Evolutionary conservation across 2,888 invertebrate species (phyloP), one percentile per base, ranked within the genome.

Genomic region (Hylaea fasciaria): DNA sequence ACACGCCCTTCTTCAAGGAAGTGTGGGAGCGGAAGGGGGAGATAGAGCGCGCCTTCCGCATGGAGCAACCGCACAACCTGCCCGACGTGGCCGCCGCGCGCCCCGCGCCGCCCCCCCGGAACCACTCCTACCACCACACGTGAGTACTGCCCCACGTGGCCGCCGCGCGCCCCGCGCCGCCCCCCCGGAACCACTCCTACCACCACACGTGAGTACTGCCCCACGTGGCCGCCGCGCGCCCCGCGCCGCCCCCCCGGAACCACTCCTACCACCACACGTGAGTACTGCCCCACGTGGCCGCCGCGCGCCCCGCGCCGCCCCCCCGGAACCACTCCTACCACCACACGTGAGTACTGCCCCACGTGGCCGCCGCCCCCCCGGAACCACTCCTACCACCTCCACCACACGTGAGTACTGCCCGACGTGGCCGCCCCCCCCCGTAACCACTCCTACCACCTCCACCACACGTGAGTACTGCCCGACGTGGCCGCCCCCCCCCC

Each of bases 1-100:
- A 97, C 87, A 97, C 97, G 47, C 98, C 98, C 47, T 98, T 98
- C 93, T 97, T 98, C 92, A 97, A 98, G 84, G 98, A 98, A 85
- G 98, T 97, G 17, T 98, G 98, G 98, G 98, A 98, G 84, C 96
- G 97, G 75, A 98, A 98, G 76, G 97, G 97, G 29, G 98, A 98
- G 91, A 98, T 98, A 55, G 98, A 98, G 83, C 96, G 97, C 80
- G 96, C 98, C 14, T 97, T 97, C 86, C 96, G 97, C 69, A 95
- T 97, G 94, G 97, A 97, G 81, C 96, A 96, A 50, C 87, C 87
- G 3, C 80, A 55, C 74, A 78, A 96, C 95, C 81, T 95, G 94
- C 92, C 96, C 92, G 77, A 95, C 94, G 93, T 94, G 86, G 93
- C 94, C 84, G 87, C 93, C 87, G 86, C 93, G 63, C 77, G 94